Base-by-base conservation (phyloP, 2,888 invertebrate species). In the Hedychridium roseum region DNA sequence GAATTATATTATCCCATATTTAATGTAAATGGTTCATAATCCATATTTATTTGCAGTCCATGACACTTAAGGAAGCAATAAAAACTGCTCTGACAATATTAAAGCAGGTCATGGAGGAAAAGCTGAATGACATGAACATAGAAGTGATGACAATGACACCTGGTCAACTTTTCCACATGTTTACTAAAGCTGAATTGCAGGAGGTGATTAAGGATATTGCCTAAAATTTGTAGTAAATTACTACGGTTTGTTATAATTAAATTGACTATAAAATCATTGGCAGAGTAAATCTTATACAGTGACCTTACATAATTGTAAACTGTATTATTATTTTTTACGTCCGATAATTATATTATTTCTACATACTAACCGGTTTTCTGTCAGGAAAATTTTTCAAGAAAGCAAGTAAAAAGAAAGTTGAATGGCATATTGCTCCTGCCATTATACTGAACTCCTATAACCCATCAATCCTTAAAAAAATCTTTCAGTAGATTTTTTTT, bases 21-120 rank as follows among this genome's bases (percentile, higher is more conserved):
- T 15, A 3, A 6, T 21, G 11, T 17, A 14, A 27, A 11, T 31
- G 11, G 21, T 40, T n/a, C n/a, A n/a, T n/a, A n/a, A n/a, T n/a
- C n/a, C n/a, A n/a, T n/a, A n/a, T n/a, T n/a, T n/a, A n/a, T 55
- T 46, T 67, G 7, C 85, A 93, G 83, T 91, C 94, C 15, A 95
- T 99, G 92, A 94, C 92, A 0, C 80, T 99, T 39, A 88, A 89
- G 57, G 97, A 98, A 82, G 98, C 97, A 0, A 90, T 93, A 54
- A 94, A 93, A 72, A 82, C 92, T 9, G 91, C 96, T 0, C 82
- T 99, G 43, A 93, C 91, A 7, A 98, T 98, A 68, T 82, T 99
- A 15, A 99, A 99, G 79, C 98, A 99, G 81, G 98, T 99, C 0
- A 99, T 99, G 99, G 99, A 99, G 78, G 99, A 99, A 79, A 99